These are phyloP conservation scores for Uloborus diversus DNA, from an alignment of 1,140 invertebrate genomes.

Conservation along the genomic window DNA sequence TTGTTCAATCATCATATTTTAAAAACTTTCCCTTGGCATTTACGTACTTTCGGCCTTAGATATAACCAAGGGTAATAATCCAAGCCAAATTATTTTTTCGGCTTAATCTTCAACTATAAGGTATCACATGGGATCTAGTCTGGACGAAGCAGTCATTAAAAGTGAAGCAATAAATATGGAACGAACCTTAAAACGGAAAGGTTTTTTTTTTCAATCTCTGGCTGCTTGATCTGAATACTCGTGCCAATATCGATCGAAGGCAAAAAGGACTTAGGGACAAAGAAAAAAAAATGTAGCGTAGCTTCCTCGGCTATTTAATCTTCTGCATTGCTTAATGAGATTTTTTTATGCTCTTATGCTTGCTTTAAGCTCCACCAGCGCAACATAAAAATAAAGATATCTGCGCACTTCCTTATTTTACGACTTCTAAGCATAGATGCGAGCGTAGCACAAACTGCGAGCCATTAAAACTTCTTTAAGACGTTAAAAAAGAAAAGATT, in stretches of 20 bases:
- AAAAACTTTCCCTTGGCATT: slow-evolving; percentile 38
- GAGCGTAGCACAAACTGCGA: slow-evolving; percentile 28
- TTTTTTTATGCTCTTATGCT: slow-evolving; percentile 32
- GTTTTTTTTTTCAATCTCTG: slow-evolving; percentile 29
- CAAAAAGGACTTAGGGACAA: slow-evolving; percentile 31
- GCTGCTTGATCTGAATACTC: background rate
- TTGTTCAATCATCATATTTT: slow-evolving; percentile 43
- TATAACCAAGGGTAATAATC: slow-evolving; percentile 31
- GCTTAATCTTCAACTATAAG: slow-evolving; percentile 22
- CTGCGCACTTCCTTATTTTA: slow-evolving; percentile 44
- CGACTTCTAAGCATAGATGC: slow-evolving; percentile 8
- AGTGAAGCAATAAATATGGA: slow-evolving; percentile 34
- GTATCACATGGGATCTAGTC: slow-evolving; percentile 6
- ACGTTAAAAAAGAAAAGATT: slow-evolving; percentile 39
- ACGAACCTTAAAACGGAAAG: slow-evolving; percentile 26
- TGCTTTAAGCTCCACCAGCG: slow-evolving; percentile 43
- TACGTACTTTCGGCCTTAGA: background rate
- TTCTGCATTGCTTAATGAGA: slow-evolving; percentile 53
- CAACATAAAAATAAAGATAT: slow-evolving; percentile 52
- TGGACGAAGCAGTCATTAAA: slow-evolving; percentile 17
- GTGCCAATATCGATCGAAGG: slow-evolving; percentile 12
- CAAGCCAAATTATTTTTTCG: slow-evolving; percentile 17
- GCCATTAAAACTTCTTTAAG: slow-evolving; percentile 53
- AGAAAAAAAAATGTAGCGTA: slow-evolving; percentile 22
- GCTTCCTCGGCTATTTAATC: slow-evolving; percentile 47